Conservation (phyloP, 2,113 vertebrate species). For the Oceanodroma tethys region DNA sequence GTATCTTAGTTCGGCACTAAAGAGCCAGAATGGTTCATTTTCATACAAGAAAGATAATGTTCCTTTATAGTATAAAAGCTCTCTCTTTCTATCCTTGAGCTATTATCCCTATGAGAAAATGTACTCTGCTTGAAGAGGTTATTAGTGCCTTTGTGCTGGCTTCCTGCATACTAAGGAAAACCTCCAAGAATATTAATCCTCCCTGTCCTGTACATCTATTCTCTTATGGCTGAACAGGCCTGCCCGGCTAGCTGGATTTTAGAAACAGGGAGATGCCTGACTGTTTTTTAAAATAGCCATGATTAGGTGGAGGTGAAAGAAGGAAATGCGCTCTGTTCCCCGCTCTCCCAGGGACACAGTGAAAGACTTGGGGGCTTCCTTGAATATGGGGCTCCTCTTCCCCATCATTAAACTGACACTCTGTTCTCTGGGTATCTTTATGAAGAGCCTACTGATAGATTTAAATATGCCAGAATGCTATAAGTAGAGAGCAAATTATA, state of each 20-base stretch:
- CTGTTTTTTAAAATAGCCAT: not conserved
- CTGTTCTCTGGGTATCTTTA: not conserved
- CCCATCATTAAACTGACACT: not conserved
- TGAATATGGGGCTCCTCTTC: not conserved
- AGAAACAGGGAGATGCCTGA: not conserved
- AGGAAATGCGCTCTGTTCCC: not conserved
- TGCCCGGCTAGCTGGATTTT: not conserved
- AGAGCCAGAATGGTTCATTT: constrained; percentile 32
- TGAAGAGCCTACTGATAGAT: not conserved
- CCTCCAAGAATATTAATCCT: constrained; percentile 8
- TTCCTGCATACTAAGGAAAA: constrained; percentile 56
- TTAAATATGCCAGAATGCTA: not conserved
- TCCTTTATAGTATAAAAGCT: constrained; percentile 5
- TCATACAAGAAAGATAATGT: constrained; percentile 53
- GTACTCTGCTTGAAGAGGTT: constrained; percentile 58
- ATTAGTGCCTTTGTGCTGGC: constrained; percentile 54
- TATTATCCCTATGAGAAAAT: constrained; percentile 62
- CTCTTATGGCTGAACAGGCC: not conserved
- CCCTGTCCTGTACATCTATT: not conserved
- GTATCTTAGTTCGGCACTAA: constrained; percentile 29
- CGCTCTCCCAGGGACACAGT: not conserved
- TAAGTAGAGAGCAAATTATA: not conserved
- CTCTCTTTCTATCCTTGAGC: constrained; percentile 38
- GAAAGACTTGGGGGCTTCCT: not conserved
- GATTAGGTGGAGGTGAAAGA: not conserved